Percentiles rank a stretch among this genome's conserved stretches.
Evolutionary conservation across 2,797 vertebrate genomes (phyloP).

Genomic region (Dendrocincla tyrannina): DNA sequence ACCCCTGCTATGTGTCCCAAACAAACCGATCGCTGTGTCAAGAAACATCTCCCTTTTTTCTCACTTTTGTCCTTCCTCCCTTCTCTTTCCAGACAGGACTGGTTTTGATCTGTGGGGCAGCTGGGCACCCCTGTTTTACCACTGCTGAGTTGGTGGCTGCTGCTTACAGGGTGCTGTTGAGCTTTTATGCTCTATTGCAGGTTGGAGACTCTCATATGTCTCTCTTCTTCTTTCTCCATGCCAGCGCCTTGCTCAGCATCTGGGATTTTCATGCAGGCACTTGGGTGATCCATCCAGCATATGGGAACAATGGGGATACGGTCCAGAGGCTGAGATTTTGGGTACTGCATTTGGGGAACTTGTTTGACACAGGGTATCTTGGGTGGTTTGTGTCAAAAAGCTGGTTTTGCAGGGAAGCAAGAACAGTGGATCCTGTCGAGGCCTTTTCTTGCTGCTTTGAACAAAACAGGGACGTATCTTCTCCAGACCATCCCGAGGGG

Average conservation of each 20-base stretch:
- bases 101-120: not conserved
- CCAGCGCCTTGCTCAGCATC: not conserved
- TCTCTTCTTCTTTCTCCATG: not conserved
- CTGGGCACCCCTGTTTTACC: not conserved
- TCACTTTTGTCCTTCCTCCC: not conserved
- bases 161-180: not conserved
- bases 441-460: not conserved
- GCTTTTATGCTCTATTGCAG: not conserved
- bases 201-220: not conserved
- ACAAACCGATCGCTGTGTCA: accelerated
- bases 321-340: not conserved
- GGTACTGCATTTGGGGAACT: not conserved
- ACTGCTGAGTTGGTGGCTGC: not conserved
- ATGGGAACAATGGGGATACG: not conserved
- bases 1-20: not conserved
- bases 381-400: not conserved
- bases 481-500: not conserved
- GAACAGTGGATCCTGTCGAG: accelerated
- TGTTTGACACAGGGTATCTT: not conserved
- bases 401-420: not conserved
- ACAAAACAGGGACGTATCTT: not conserved
- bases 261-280: not conserved
- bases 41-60: not conserved
- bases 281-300: not conserved
- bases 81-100: not conserved